phyloP scores from a whole-genome alignment of 92 coral and sea anemone species.

The Ricordea florida region DNA sequence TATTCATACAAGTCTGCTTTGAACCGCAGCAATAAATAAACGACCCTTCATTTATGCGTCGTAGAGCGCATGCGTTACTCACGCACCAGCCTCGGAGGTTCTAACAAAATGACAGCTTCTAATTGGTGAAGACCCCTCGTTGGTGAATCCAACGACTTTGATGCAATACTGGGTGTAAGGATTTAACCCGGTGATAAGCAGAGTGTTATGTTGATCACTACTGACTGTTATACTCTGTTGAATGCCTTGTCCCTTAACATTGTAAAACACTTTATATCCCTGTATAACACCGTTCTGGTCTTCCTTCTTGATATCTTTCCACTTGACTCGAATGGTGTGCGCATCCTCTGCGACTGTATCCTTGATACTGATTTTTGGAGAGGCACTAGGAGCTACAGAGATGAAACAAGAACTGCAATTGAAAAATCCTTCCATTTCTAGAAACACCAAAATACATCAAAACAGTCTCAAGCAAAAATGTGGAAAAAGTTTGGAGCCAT shows the following conservation, averaged over 20 bases:
- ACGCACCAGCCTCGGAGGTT: conserved; percentile 47
- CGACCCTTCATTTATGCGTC: too few relatives aligned
- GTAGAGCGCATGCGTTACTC: neutral
- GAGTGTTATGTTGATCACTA: too few relatives aligned
- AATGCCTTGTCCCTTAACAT: neutral
- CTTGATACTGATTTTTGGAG: conserved; percentile 16
- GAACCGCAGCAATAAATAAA: too few relatives aligned
- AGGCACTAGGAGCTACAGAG: conserved; percentile 38
- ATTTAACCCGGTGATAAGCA: conserved; percentile 20
- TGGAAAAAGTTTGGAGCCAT: too few relatives aligned
- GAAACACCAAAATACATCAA: neutral
- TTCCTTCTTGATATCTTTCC: conserved; percentile 23
- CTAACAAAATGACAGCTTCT: neutral
- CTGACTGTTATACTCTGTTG: conserved; percentile 6
- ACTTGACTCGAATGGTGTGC: conserved; percentile 54
- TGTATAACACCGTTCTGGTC: conserved; percentile 53
- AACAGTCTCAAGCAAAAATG: too few relatives aligned
- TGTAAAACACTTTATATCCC: conserved; percentile 55
- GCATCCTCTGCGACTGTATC: conserved; percentile 46
- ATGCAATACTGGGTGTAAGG: conserved; percentile 62
- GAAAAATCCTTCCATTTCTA: too few relatives aligned
- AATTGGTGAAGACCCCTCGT: conserved; percentile 19
- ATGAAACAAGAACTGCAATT: neutral
- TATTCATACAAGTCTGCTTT: too few relatives aligned
- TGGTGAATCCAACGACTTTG: conserved; percentile 53